A percentile compares a stretch with the other conserved stretches of the same genome.
phyloP scores from a whole-genome alignment of 1,140 invertebrate genomes.

The Drosophila bifasciata region DNA sequence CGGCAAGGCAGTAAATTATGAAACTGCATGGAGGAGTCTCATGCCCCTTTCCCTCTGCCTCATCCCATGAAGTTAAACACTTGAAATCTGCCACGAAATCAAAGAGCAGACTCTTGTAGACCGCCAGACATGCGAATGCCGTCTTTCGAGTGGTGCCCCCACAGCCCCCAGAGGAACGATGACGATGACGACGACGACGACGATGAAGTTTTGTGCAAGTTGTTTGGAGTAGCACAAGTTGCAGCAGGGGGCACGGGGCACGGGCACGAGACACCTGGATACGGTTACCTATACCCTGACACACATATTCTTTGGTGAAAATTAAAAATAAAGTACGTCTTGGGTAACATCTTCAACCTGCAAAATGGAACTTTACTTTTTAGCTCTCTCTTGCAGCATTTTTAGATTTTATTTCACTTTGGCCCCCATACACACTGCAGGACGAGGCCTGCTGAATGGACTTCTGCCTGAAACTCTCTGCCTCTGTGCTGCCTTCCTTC shows the following conservation, averaged over 20 bases:
- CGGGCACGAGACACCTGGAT: slow-evolving; percentile 10
- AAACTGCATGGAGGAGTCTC: slow-evolving; percentile 48
- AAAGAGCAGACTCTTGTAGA: slow-evolving; percentile 45
- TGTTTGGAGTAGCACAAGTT: slow-evolving; percentile 24
- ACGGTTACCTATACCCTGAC: slow-evolving; percentile 31
- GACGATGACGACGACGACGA: slow-evolving; percentile 10
- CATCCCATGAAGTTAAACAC: slow-evolving; percentile 55
- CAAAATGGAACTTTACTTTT: slow-evolving; percentile 38
- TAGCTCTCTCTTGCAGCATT: slow-evolving; percentile 1
- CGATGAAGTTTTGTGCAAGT: slow-evolving; percentile 49
- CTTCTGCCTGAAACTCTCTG: slow-evolving; percentile 1
- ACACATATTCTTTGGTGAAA: slow-evolving; percentile 55
- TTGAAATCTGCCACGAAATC: slow-evolving; percentile 72
- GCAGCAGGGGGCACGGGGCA: not conserved
- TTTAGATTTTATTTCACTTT: slow-evolving; percentile 8
- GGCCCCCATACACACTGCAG: not conserved
- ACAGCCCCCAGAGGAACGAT: not conserved
- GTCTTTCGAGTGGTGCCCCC: slow-evolving; percentile 32
- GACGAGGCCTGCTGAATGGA: not conserved
- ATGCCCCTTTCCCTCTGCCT: not conserved
- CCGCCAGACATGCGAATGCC: slow-evolving; percentile 37
- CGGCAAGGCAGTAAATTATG: slow-evolving; percentile 57
- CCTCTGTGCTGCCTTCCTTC: slow-evolving; percentile 6
- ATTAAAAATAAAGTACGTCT: slow-evolving; percentile 58
- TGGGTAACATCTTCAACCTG: slow-evolving; percentile 40